A percentile compares a stretch with the other conserved stretches of the same genome.
Conservation (phyloP, 2,797 vertebrate genomes). For the Microctenopoma stevenorrisi region DNA sequence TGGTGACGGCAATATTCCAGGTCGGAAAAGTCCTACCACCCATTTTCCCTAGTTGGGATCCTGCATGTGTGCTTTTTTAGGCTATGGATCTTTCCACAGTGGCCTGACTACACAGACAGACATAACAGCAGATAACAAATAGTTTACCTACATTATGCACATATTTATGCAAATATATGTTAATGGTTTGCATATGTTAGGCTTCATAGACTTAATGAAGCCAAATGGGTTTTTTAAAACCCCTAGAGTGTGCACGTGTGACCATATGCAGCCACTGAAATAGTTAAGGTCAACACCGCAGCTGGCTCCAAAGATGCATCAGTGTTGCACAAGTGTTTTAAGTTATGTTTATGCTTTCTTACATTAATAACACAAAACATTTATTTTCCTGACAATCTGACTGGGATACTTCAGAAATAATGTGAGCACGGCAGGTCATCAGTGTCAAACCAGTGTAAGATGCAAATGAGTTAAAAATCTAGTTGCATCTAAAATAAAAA, state of each 20-base stretch:
- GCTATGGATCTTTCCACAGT: conserved; percentile 49
- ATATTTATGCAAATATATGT: conserved; percentile 68
- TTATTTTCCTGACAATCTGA: no score
- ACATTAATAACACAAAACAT: no score
- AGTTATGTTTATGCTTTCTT: not conserved
- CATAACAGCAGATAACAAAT: conserved; percentile 54
- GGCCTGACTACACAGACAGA: conserved; percentile 41
- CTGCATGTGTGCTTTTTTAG: conserved; percentile 36
- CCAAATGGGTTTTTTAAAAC: conserved; percentile 34
- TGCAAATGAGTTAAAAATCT: no score
- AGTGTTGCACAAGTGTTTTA: not conserved
- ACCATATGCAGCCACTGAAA: conserved; percentile 6
- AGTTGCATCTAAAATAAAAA: no score
- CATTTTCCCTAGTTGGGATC: conserved; percentile 35
- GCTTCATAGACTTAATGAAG: conserved; percentile 54
- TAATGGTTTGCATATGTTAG: conserved; percentile 41
- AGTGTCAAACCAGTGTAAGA: no score
- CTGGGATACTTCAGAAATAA: no score
- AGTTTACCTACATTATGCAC: conserved; percentile 15
- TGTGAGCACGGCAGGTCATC: no score
- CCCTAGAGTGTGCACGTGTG: not conserved
- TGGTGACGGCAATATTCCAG: conserved; percentile 63
- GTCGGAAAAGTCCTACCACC: conserved; percentile 50
- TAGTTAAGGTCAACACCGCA: conserved; percentile 16
- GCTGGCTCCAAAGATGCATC: conserved; percentile 1